Base-by-base conservation (phyloP, 2,888 invertebrate genomes). In the Heliconius cydno region DNA sequence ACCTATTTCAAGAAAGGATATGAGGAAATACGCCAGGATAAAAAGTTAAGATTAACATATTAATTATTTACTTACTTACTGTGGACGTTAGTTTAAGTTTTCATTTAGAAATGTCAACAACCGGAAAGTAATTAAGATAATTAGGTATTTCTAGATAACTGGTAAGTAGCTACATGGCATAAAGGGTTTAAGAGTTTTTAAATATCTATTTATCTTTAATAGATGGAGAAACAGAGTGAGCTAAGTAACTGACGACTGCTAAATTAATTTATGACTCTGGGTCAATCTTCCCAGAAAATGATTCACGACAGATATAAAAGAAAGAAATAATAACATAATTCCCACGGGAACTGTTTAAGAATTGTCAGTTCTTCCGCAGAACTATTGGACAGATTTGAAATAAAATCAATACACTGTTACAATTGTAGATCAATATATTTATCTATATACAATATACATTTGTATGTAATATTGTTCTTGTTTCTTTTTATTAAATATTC, bases 121-220 rank as follows among this genome's bases (percentile, higher is more conserved):
- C 75, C 78, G 52, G 41, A 71, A 57, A 34, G 80, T 38, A 57
- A 78, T 80, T 80, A 78, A 75, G 78, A 75, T 78, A 67, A 46
- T 75, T 74, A 77, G 67, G 38, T 67, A 34, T 46, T 52, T 60
- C 60, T 63, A 28, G 71, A 67, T 79, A 78, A 76, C 63, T 71
- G 15, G 60, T 57, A 57, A n/a, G n/a, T n/a, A 28, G n/a, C 15
- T 57, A 34, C n/a, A n/a, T 38, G 7, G 1, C 34, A 34, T 1
- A 60, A n/a, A 38, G 25, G n/a, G 15, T 70, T 10, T 15, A 41
- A 34, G 34, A 7, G 41, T 68, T 12, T 52, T 38, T 41, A 6
- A 19, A 63, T 13, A 22, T 22, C n/a, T 68, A 12, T 38, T 12
- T n/a, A 63, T 13, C 63, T 68, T 41, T 41, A 67, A n/a, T 38